Percentiles rank a stretch among this genome's conserved stretches.
Evolutionary conservation across 2,113 vertebrate genomes (phyloP).

Genomic region (Syrrhaptes paradoxus): DNA sequence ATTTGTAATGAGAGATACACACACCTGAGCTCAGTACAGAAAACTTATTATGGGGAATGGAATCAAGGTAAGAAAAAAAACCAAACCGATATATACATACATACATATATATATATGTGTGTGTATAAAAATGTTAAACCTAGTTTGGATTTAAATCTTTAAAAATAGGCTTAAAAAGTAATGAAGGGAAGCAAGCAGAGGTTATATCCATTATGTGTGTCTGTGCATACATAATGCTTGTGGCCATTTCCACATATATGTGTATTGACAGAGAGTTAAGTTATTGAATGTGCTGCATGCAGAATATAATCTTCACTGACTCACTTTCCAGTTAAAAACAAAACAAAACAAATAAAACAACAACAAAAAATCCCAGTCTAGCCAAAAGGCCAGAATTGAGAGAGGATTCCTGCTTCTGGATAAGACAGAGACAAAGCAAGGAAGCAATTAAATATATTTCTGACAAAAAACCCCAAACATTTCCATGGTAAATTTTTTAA

Average conservation of each 20-base stretch:
- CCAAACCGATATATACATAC: no score
- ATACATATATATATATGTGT: neutral
- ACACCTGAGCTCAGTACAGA: neutral
- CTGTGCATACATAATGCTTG: neutral
- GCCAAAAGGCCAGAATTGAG: neutral
- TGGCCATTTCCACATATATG: neutral
- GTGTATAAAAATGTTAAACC: neutral
- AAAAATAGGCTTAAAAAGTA: neutral
- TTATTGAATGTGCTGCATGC: neutral
- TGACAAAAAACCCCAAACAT: neutral
- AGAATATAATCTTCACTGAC: neutral
- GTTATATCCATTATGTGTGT: neutral
- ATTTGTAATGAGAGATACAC: neutral
- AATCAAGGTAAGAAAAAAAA: neutral
- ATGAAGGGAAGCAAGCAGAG: neutral
- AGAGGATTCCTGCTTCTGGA: neutral
- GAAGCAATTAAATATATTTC: constrained; percentile 3
- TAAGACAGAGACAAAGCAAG: neutral
- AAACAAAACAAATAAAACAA: neutral
- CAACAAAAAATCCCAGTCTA: neutral
- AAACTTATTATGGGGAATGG: neutral
- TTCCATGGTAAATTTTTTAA: neutral
- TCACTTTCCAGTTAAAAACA: neutral
- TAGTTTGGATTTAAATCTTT: neutral
- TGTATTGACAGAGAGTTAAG: neutral